Percentiles rank a stretch among this genome's conserved stretches.
Conservation (phyloP, 1,140 invertebrate genomes). For the Aphis gossypii region DNA sequence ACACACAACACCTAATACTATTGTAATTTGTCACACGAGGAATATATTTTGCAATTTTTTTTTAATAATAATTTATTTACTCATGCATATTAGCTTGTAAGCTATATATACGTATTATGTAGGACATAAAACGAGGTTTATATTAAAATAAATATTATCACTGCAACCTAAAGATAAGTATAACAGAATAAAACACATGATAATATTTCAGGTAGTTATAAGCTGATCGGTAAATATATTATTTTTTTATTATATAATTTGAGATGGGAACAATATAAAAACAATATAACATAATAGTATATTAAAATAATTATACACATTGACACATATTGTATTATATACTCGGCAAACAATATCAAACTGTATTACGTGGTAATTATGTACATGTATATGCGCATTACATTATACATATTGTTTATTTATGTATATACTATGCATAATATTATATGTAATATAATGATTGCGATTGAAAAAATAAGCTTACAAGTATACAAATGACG, state of each 20-base stretch:
- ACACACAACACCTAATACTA: neutral
- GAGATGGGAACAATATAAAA: neutral
- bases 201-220: neutral
- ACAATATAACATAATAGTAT: neutral
- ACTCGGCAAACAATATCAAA: neutral
- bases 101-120: neutral
- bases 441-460: neutral
- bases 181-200: neutral
- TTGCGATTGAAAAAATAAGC: neutral
- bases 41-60: neutral
- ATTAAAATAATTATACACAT: neutral
- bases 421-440: neutral
- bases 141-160: neutral
- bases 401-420: neutral
- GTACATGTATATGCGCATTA: neutral
- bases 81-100: neutral
- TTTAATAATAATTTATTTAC: neutral
- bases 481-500: neutral
- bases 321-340: neutral
- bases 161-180: neutral
- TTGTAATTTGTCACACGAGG: neutral
- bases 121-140: neutral
- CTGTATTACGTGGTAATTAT: neutral
- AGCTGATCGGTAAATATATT: neutral
- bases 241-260: neutral